phyloP scores from a whole-genome alignment of 2,113 vertebrate genomes.

The Phycodurus eques region DNA sequence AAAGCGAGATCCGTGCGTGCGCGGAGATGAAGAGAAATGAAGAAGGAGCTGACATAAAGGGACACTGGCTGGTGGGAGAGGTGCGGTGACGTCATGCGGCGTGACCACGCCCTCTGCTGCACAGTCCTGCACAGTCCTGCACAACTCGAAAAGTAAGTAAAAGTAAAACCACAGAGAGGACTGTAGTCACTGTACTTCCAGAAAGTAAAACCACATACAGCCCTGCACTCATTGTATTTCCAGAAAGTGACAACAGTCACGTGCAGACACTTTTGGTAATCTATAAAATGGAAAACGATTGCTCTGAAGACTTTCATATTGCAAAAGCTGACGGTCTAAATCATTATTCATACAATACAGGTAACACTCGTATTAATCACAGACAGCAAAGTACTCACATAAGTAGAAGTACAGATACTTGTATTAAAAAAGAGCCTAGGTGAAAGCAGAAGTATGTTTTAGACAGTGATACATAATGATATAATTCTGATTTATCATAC shows the following conservation, averaged over 20 bases:
- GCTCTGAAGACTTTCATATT: not conserved
- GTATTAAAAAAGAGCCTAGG: no score
- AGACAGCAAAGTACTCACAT: not conserved
- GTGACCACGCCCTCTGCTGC: slow-evolving; percentile 13
- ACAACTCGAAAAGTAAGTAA: not conserved
- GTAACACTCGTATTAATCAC: no score
- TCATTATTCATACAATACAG: no score
- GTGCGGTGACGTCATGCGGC: slow-evolving; percentile 39
- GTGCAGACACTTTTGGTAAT: not conserved
- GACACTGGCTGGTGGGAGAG: not conserved
- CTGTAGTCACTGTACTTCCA: not conserved
- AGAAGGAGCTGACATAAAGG: slow-evolving; percentile 13
- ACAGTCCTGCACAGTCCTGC: not conserved
- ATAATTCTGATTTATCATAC: no score
- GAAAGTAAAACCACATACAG: not conserved
- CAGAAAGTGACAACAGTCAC: not conserved
- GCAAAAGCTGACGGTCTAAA: no score
- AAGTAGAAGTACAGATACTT: not conserved
- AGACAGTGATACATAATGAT: no score
- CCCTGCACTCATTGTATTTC: not conserved
- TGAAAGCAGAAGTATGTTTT: not conserved
- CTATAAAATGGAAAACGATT: not conserved
- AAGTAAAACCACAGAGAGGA: not conserved
- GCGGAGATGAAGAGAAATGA: slow-evolving; percentile 20
- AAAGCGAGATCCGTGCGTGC: not conserved